Percentiles rank a stretch among this genome's conserved stretches.
Conservation (phyloP, 2,797 vertebrate species). For the Hydrocynus forskahlii region DNA sequence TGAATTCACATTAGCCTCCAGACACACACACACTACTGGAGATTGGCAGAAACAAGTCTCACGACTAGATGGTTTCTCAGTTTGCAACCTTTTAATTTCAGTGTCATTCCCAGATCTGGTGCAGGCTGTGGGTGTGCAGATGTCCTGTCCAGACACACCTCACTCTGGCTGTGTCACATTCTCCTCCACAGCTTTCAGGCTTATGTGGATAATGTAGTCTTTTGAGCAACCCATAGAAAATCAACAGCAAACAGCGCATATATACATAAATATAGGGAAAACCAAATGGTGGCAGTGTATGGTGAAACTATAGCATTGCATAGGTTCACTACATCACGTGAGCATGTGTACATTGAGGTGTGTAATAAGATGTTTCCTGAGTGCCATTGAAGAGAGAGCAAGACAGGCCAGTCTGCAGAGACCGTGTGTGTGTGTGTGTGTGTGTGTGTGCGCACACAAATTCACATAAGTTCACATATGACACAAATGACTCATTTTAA, state of each 20-base stretch:
- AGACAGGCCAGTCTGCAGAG: background rate
- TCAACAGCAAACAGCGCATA: too few species aligned
- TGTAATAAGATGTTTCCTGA: background rate
- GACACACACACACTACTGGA: background rate
- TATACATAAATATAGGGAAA: too few species aligned
- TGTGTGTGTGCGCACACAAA: too few species aligned
- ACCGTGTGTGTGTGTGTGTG: too few species aligned
- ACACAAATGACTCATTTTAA: constrained; percentile 40
- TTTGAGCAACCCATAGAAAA: background rate
- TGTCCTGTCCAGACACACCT: background rate
- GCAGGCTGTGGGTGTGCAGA: background rate
- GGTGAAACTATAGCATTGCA: constrained; percentile 13
- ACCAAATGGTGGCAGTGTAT: constrained; percentile 72
- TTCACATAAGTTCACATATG: background rate
- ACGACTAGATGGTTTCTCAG: background rate
- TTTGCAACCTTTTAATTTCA: background rate
- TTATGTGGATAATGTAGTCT: background rate
- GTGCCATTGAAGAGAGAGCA: background rate
- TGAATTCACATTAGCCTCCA: background rate
- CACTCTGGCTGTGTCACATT: background rate
- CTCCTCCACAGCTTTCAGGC: background rate
- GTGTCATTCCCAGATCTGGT: background rate
- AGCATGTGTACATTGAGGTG: background rate
- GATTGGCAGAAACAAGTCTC: background rate
- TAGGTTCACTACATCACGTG: background rate